Base-by-base conservation (phyloP, 30 jellyfish, hydroid and myxozoan species). In the Hydra vulgaris region DNA sequence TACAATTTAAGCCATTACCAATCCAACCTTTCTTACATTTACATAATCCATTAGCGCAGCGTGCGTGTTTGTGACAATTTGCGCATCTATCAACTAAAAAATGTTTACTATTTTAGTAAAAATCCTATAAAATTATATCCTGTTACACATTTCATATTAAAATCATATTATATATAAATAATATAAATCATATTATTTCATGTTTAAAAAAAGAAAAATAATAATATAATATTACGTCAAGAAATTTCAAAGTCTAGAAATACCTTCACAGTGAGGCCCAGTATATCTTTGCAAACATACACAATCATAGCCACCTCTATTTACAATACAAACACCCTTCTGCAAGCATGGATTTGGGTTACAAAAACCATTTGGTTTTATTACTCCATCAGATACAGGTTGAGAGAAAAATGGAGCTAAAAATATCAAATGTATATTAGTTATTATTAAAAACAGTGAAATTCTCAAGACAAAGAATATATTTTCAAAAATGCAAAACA, bases 1-100 rank as follows among this genome's bases (percentile, higher is more conserved):
- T 55, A 79, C 97, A 90, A 66, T 85, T 94, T 71, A 85, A 90
- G 0, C 97, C 97, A 74, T 90, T 90, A 17, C 97, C 97, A 73
- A 85, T 74, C 79, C 76, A 90, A 20, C 97, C 97, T 0, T 76
- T 27, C 27, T 82, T 86, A 69, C 97, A 90, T 74, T 80, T 82
- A 87, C 97, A 90, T 53, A 76, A 54, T 23, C 97, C 97, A 25
- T 66, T 81, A 15, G 85, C 74, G 40, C 97, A 90, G 1, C 74
- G 79, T 17, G 97, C 97, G 53, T 90, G 85, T 40, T 53, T 81
- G 72, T 85, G 94, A 26, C 97, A 90, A 27, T 85, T 86, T 20
- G 82, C 91, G 75, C 97, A 90, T 74, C 85, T 86, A 77, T 90
- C 97, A 82, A 90, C 97, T 90, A 56, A 18, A 53, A 79, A 27